A percentile compares a stretch with the other conserved stretches of the same genome.
phyloP scores from a whole-genome alignment of 1,140 invertebrate genomes.

The Camponotus floridanus region DNA sequence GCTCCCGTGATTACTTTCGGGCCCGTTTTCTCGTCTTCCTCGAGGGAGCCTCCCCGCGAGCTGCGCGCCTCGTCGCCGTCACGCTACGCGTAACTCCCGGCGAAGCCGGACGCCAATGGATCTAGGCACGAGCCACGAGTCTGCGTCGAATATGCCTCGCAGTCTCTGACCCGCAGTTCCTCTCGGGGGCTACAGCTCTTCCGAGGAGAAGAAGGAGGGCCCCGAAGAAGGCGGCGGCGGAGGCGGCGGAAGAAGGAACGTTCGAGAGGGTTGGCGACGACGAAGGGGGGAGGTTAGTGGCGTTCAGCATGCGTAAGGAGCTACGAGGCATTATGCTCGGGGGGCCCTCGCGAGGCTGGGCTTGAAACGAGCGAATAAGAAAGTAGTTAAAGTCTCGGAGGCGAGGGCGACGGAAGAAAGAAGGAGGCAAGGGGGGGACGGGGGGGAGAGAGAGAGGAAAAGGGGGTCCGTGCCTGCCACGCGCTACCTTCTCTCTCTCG shows the following conservation, averaged over 20 bases:
- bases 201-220: constrained; percentile 69
- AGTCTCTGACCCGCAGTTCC: constrained; percentile 85
- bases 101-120: constrained; percentile 78
- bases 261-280: constrained; percentile 32
- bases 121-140: constrained; percentile 85
- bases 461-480: constrained; percentile 78
- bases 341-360: constrained; percentile 62
- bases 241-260: constrained; percentile 50
- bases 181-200: constrained; percentile 77
- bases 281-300: constrained; percentile 41
- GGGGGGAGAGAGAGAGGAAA: constrained; percentile 61
- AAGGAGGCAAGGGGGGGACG: constrained; percentile 57
- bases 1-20: constrained; percentile 43
- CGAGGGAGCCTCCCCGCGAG: constrained; percentile 22
- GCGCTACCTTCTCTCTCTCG: constrained; percentile 76
- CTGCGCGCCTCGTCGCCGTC: constrained; percentile 47
- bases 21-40: constrained; percentile 33
- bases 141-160: constrained; percentile 81
- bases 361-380: constrained; percentile 79
- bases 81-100: constrained; percentile 56
- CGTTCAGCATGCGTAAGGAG: constrained; percentile 83
- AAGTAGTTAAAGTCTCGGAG: constrained; percentile 74
- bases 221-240: constrained; percentile 13
- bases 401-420: constrained; percentile 59
- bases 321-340: constrained; percentile 72